phyloP scores from a whole-genome alignment of 2,888 invertebrate species.

The Elaeidobius kamerunicus region DNA sequence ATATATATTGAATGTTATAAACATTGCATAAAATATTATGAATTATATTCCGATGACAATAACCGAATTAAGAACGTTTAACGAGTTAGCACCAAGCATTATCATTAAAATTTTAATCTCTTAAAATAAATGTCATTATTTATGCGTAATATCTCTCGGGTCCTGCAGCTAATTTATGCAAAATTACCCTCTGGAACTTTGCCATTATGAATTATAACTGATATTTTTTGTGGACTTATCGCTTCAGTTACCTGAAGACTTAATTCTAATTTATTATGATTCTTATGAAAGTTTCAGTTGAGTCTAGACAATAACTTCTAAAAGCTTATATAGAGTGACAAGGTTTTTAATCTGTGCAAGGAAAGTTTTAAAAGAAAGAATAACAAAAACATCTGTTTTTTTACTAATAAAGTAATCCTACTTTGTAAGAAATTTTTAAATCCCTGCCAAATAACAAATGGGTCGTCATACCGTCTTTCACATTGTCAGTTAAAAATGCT shows the following conservation, averaged over 20 bases:
- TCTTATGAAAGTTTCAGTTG: conserved; percentile 1
- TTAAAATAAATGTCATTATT: conserved; percentile 23
- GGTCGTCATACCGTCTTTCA: too few species aligned
- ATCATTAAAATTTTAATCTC: conserved; percentile 5
- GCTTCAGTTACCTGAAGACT: conserved; percentile 13
- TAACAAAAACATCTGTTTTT: too few species aligned
- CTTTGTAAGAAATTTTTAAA: too few species aligned
- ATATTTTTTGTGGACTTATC: conserved; percentile 14
- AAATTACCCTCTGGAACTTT: conserved; percentile 15
- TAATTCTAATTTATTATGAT: conserved; percentile 20
- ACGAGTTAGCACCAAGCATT: neutral
- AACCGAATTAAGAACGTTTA: neutral
- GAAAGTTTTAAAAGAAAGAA: too few species aligned
- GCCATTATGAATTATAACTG: conserved; percentile 17
- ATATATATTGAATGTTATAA: too few species aligned
- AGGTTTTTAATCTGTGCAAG: too few species aligned
- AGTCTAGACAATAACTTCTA: too few species aligned
- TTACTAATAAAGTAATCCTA: too few species aligned
- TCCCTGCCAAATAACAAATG: too few species aligned
- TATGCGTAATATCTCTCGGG: conserved; percentile 24
- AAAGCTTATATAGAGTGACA: too few species aligned
- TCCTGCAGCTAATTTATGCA: conserved; percentile 23
- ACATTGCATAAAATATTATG: too few species aligned
- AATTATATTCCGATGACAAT: neutral
- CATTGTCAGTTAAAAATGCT: too few species aligned